phyloP scores from a whole-genome alignment of 2,113 vertebrate species.

The Sinocyclocheilus anshuiensis region DNA sequence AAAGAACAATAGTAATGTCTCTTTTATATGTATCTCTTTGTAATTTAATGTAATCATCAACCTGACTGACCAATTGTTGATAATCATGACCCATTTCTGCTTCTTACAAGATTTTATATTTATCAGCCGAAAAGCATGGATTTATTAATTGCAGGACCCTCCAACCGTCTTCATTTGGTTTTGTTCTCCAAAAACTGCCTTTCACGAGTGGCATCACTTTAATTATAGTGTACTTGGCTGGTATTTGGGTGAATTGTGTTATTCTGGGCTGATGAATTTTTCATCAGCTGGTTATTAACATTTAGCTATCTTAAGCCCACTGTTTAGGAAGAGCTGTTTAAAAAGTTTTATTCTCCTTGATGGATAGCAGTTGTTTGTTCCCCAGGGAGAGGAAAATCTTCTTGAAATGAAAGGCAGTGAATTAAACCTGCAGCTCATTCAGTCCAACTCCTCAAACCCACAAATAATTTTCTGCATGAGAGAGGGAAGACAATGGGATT shows the following conservation, averaged over 20 bases:
- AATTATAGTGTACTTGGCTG: conserved; percentile 74
- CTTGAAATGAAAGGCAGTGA: conserved; percentile 49
- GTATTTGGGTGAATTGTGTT: conserved; percentile 76
- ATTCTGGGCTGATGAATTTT: conserved; percentile 79
- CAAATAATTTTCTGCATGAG: conserved; percentile 62
- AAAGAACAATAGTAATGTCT: too few species aligned
- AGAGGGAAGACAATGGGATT: conserved; percentile 53
- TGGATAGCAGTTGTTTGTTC: conserved; percentile 67
- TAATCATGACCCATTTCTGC: background rate
- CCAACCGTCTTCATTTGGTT: conserved; percentile 55
- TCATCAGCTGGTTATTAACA: conserved; percentile 80
- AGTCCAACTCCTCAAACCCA: conserved; percentile 37
- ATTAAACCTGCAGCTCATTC: conserved; percentile 38
- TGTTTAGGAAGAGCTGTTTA: conserved; percentile 72
- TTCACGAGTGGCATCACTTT: conserved; percentile 71
- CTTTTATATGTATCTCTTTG: background rate
- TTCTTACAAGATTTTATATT: background rate
- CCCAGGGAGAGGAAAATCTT: conserved; percentile 62
- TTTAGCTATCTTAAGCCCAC: conserved; percentile 65
- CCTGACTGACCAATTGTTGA: background rate
- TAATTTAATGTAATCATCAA: background rate
- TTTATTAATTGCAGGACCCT: conserved; percentile 65
- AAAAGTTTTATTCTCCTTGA: conserved; percentile 69
- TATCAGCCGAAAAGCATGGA: background rate
- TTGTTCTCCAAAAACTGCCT: conserved; percentile 52